These are phyloP conservation scores for Galeopsomyia nigrocyanea DNA, from an alignment of 2,888 invertebrate species.

Conservation along the genomic window DNA sequence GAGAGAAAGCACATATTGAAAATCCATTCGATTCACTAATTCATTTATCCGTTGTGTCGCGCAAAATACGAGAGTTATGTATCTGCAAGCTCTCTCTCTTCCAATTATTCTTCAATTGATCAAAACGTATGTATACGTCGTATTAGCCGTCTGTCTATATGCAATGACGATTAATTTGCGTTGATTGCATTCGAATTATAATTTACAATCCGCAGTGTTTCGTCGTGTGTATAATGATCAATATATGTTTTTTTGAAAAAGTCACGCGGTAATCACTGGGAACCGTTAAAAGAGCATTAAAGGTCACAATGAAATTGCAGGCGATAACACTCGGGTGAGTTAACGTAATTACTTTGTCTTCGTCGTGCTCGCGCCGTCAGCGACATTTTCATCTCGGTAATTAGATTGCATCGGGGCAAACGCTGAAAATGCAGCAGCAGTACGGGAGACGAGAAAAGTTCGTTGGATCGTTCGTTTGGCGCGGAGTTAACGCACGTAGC, in stretches of 20 bases:
- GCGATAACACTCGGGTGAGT: background rate
- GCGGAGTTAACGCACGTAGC: background rate
- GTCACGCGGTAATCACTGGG: too few relatives aligned
- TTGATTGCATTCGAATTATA: conserved; percentile 31
- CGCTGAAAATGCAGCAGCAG: conserved; percentile 33
- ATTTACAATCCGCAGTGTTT: too few relatives aligned
- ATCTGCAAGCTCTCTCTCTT: background rate
- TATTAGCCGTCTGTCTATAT: background rate
- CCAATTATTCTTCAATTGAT: conserved; percentile 32
- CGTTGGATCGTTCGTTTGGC: too few relatives aligned
- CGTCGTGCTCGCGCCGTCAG: background rate
- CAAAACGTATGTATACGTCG: background rate
- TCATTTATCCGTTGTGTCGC: conserved; percentile 20
- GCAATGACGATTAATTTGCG: conserved; percentile 23
- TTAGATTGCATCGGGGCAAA: conserved; percentile 36
- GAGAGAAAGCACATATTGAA: background rate
- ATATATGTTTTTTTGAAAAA: too few relatives aligned
- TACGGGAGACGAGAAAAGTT: too few relatives aligned
- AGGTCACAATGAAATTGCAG: conserved; percentile 7
- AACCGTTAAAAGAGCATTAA: too few relatives aligned
- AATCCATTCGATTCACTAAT: conserved; percentile 21
- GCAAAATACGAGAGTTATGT: conserved; percentile 4
- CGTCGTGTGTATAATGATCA: too few relatives aligned
- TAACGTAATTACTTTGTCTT: conserved; percentile 24
- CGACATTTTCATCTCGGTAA: conserved; percentile 39